Evolutionary conservation across 2,113 vertebrate species (phyloP), one percentile per base, ranked within the genome.

Genomic region (Abramis brama): DNA sequence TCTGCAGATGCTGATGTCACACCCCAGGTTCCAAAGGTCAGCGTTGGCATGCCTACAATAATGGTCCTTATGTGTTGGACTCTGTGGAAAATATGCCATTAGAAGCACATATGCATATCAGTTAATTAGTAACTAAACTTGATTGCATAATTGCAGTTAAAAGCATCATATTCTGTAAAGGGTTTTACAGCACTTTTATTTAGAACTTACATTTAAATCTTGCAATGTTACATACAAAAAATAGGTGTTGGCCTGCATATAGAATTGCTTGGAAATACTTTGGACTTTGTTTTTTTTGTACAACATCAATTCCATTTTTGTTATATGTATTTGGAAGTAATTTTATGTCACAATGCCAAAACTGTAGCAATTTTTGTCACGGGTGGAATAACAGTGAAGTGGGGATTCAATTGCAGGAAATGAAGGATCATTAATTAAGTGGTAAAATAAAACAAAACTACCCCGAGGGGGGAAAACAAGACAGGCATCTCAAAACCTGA

Each of bases 101-200:
- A 70, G 66, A 70, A 36, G 9, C 0, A 10, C 19, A 43, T 23
- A 23, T 71, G 68, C 36, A 43, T 43, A 23, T 71, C 36, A 6
- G 68, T 71, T 71, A 71, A 71, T 39, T 71, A 71, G 68, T 71
- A 43, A 71, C 68, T 71, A 21, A 43, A 1, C 68, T n/a, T 43
- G 19, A 71, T 70, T 10, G 17, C 33, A 10, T 70, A 39, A 39
- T 43, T 11, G 10, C 36, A 5, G 68, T 71, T 43, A 39, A 71
- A 71, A 23, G 4, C 68, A 11, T 23, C 4, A 23, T 43, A 23
- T 23, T 36, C 36, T 71, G 4, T 71, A 23, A 71, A 71, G 33
- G 12, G 19, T 10, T 71, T 71, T 71, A 39, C 1, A 71, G 21
- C 8, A 36, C 19, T 39, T 71, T 71, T 39, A 71, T 39, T 39